These are phyloP conservation scores for Emydocephalus ijimae DNA, from an alignment of 2,113 vertebrate species.

Conservation along the genomic window DNA sequence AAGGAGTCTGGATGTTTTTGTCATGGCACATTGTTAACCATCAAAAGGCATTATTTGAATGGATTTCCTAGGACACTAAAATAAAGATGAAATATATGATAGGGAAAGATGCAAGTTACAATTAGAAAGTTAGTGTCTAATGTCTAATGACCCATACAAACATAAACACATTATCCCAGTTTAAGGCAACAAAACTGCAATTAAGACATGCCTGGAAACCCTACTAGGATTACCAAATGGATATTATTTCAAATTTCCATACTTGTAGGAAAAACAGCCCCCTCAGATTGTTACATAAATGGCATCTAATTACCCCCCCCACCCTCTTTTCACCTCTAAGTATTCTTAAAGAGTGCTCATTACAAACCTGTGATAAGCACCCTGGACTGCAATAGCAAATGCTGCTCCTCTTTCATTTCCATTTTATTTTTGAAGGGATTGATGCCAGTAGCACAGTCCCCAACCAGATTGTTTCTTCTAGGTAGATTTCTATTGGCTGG, in stretches of 20 bases:
- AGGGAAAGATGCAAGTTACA: neutral
- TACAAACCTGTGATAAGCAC: neutral
- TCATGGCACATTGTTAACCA: neutral
- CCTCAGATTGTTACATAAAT: neutral
- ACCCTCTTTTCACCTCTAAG: neutral
- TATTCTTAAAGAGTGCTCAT: neutral
- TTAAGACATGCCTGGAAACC: neutral
- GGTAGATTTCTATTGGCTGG: neutral
- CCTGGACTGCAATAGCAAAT: neutral
- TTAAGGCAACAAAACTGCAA: neutral
- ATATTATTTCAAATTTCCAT: neutral
- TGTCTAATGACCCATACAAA: neutral
- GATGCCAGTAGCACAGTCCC: neutral
- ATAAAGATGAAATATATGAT: neutral
- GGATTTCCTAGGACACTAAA: neutral
- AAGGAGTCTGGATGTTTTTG: neutral
- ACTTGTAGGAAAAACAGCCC: neutral
- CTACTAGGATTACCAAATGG: neutral
- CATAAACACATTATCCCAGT: neutral
- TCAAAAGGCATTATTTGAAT: neutral
- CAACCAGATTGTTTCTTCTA: neutral
- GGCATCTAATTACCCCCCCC: neutral
- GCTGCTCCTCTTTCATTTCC: neutral
- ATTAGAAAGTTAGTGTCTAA: neutral
- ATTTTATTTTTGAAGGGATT: neutral